Evolutionary conservation across 1,140 invertebrate genomes (phyloP).

Genomic region (Lethrus apterus): DNA sequence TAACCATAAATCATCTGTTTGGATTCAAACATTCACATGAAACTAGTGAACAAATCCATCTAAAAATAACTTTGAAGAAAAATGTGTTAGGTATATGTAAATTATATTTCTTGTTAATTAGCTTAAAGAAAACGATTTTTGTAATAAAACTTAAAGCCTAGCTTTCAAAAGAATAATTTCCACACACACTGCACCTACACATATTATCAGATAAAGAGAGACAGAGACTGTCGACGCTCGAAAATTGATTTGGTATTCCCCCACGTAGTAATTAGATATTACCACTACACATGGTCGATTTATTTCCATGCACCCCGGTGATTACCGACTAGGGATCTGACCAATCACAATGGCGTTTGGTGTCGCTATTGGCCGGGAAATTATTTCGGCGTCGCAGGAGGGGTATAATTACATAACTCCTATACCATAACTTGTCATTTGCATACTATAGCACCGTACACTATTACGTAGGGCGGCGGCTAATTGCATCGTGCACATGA

Average conservation of each 20-base stretch:
- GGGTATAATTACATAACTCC: slow-evolving; percentile 23
- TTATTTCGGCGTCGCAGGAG: slow-evolving; percentile 9
- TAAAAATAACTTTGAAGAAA: too few relatives aligned
- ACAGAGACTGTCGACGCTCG: slow-evolving; percentile 1
- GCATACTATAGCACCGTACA: slow-evolving; percentile 19
- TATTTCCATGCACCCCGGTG: slow-evolving; percentile 12
- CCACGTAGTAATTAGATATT: slow-evolving; percentile 12
- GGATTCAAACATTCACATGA: too few relatives aligned
- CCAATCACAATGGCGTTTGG: slow-evolving; percentile 22
- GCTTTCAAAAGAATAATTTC: too few relatives aligned
- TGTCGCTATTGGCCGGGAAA: slow-evolving; percentile 21
- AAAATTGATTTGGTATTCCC: slow-evolving; percentile 9
- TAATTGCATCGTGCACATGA: slow-evolving; percentile 25
- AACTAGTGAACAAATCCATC: too few relatives aligned
- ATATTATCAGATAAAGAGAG: too few relatives aligned
- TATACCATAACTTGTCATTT: slow-evolving; percentile 23
- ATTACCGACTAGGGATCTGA: slow-evolving; percentile 7
- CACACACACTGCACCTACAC: too few relatives aligned
- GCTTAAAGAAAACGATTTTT: too few relatives aligned
- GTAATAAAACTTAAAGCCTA: too few relatives aligned
- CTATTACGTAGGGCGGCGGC: slow-evolving; percentile 18
- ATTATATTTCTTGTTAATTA: too few relatives aligned
- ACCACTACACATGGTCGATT: slow-evolving; percentile 9
- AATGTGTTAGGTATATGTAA: too few relatives aligned
- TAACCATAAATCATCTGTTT: too few relatives aligned